These are phyloP conservation scores for Cotesia vestalis DNA, from an alignment of 1,140 invertebrate species.

Conservation along the genomic window DNA sequence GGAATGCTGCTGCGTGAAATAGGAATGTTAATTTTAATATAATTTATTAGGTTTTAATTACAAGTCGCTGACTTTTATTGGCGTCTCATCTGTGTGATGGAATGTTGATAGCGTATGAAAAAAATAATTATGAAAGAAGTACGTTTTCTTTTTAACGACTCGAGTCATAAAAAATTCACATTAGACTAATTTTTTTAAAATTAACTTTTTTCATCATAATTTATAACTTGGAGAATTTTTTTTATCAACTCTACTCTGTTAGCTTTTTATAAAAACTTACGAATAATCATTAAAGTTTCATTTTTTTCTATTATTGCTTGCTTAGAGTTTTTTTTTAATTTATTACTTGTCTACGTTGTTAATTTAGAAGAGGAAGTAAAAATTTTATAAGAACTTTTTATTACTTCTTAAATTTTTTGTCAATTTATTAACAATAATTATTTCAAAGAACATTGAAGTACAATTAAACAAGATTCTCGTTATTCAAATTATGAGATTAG, in stretches of 20 bases:
- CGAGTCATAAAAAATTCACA: not conserved
- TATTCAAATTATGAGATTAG: not conserved
- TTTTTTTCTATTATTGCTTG: too few relatives aligned
- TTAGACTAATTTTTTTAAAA: conserved; percentile 8
- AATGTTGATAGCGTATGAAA: conserved; percentile 14
- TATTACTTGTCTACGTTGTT: too few relatives aligned
- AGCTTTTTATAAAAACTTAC: too few relatives aligned
- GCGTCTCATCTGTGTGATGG: conserved; percentile 11
- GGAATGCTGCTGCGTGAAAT: not conserved
- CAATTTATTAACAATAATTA: too few relatives aligned
- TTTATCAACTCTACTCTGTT: not conserved
- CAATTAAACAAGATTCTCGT: not conserved
- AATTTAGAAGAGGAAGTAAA: too few relatives aligned
- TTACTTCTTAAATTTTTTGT: too few relatives aligned
- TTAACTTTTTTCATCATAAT: not conserved
- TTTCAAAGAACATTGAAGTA: too few relatives aligned
- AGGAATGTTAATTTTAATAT: conserved; percentile 21
- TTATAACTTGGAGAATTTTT: not conserved
- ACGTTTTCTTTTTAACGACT: conserved; percentile 8
- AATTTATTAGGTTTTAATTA: conserved; percentile 29
- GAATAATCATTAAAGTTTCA: too few relatives aligned
- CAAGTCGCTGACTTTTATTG: conserved; percentile 24
- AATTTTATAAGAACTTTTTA: too few relatives aligned
- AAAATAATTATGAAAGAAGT: not conserved
- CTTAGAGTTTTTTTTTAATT: too few relatives aligned